Evolutionary conservation across 2,797 vertebrate genomes (phyloP).

Genomic region (Brotula barbata): DNA sequence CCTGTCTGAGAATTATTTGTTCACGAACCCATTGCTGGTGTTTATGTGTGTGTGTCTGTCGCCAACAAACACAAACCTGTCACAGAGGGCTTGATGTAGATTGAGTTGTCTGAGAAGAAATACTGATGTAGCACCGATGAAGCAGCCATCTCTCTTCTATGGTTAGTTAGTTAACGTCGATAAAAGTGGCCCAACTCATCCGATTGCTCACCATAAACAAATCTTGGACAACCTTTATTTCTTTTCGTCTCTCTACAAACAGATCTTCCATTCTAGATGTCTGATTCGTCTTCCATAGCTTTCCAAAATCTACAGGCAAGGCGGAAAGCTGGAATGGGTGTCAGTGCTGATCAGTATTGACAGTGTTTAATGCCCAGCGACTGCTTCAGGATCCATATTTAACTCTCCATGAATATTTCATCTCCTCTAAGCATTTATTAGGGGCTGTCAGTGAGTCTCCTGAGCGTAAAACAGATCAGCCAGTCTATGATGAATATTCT

Average conservation of each 20-base stretch:
- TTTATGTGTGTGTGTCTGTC: constrained; percentile 11
- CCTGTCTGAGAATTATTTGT: too few species aligned
- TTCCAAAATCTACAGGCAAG: constrained; percentile 29
- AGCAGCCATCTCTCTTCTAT: constrained; percentile 49
- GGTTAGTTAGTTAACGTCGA: constrained; percentile 61
- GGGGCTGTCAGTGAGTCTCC: constrained; percentile 68
- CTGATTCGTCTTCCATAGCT: constrained; percentile 38
- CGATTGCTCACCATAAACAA: constrained; percentile 57
- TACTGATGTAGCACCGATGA: constrained; percentile 20
- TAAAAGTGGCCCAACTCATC: constrained; percentile 54
- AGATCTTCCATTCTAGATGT: constrained; percentile 28
- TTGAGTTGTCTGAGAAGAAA: constrained; percentile 43
- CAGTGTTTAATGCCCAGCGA: constrained; percentile 65
- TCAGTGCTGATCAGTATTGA: constrained; percentile 72
- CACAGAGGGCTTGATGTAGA: constrained; percentile 18
- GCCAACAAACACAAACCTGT: neutral
- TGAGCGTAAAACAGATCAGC: constrained; percentile 63
- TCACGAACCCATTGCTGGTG: too few species aligned
- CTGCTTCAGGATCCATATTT: constrained; percentile 75
- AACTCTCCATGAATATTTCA: constrained; percentile 79
- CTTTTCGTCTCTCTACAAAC: constrained; percentile 19
- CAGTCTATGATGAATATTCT: constrained; percentile 70
- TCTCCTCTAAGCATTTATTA: constrained; percentile 75
- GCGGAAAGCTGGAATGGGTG: constrained; percentile 39
- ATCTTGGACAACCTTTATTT: constrained; percentile 22